These are phyloP conservation scores for Hemicrepidius hirtus DNA, from an alignment of 2,888 invertebrate genomes.

Conservation along the genomic window DNA sequence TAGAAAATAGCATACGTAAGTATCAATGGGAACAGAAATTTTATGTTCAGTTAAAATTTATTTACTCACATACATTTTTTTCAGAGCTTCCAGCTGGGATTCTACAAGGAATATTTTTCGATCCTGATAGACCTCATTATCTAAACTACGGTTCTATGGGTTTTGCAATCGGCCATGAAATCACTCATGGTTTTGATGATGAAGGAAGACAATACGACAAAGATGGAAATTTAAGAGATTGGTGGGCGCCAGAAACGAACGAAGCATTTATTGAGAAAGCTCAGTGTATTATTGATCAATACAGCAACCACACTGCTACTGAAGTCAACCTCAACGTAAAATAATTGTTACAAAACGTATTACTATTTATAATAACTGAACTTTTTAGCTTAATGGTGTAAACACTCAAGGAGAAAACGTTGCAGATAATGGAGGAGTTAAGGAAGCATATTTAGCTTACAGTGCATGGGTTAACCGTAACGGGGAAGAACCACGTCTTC, in stretches of 20 bases:
- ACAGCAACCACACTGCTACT: constrained; percentile 13
- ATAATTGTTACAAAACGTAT: neutral
- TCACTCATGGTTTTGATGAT: constrained; percentile 86
- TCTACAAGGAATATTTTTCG: constrained; percentile 88
- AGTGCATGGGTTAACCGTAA: constrained; percentile 69
- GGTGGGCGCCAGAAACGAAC: constrained; percentile 41
- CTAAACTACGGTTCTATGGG: constrained; percentile 92
- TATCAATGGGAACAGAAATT: neutral
- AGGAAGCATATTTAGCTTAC: constrained; percentile 82
- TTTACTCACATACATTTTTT: neutral
- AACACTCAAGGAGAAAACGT: constrained; percentile 91
- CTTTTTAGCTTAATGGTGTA: constrained; percentile 71
- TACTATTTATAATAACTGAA: neutral
- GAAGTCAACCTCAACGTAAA: constrained; percentile 29
- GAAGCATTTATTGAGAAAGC: constrained; percentile 17
- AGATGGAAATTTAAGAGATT: constrained; percentile 44
- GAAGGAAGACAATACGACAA: constrained; percentile 41
- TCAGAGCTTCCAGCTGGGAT: constrained; percentile 92
- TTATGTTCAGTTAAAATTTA: neutral
- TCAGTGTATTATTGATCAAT: constrained; percentile 44
- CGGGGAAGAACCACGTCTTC: constrained; percentile 42
- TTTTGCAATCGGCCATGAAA: constrained; percentile 90
- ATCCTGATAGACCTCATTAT: constrained; percentile 86
- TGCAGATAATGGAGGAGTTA: constrained; percentile 93
- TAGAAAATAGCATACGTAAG: constrained; percentile 76